Conservation (phyloP, 2,888 invertebrate species). For the Ferdinandea cuprea region DNA sequence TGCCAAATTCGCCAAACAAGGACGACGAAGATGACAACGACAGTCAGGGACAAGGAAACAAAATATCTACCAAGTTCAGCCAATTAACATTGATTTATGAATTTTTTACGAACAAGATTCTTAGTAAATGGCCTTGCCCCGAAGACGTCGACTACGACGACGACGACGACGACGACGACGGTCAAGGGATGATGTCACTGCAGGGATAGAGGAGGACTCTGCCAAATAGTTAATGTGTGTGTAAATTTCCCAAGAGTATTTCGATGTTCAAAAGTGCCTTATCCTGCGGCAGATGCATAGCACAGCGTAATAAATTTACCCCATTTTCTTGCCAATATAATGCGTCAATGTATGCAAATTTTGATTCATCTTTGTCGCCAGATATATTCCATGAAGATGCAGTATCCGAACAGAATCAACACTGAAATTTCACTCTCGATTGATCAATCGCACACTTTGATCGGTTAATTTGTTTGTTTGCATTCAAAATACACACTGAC, state of each 20-base stretch:
- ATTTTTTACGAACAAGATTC: conserved; percentile 51
- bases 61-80: conserved; percentile 14
- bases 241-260: conserved; percentile 14
- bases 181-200: conserved; percentile 58
- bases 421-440: conserved; percentile 14
- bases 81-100: conserved; percentile 70
- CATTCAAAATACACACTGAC: conserved; percentile 45
- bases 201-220: conserved; percentile 26
- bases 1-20: background rate
- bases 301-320: conserved; percentile 64
- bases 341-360: conserved; percentile 75
- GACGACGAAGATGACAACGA: conserved; percentile 8
- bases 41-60: background rate
- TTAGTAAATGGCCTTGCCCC: conserved; percentile 63
- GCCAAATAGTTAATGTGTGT: conserved; percentile 42
- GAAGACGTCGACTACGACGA: background rate
- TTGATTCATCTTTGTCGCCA: conserved; percentile 64
- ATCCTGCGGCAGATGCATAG: conserved; percentile 22
- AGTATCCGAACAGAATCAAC: conserved; percentile 26
- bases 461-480: conserved; percentile 61
- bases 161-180: background rate
- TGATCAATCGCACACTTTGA: conserved; percentile 34
- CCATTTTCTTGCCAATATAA: conserved; percentile 76
- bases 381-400: conserved; percentile 43
- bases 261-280: conserved; percentile 51